phyloP scores from a whole-genome alignment of 2,888 invertebrate species.

The Cerceris ruficornis region DNA sequence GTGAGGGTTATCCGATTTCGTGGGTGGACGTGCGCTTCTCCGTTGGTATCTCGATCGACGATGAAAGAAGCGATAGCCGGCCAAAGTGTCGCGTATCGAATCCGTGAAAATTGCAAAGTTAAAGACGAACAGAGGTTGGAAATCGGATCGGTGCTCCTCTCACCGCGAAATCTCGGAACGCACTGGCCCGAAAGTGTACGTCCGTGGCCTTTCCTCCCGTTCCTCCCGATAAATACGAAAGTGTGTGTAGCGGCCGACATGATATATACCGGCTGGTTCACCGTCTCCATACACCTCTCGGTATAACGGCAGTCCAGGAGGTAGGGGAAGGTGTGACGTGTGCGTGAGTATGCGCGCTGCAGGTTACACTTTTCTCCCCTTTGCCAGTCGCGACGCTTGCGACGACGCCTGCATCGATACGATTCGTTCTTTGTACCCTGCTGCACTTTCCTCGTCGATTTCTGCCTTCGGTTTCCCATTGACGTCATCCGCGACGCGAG shows the following conservation, averaged over 20 bases:
- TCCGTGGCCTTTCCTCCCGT: constrained; percentile 61
- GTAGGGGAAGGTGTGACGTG: constrained; percentile 39
- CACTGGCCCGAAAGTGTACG: constrained; percentile 66
- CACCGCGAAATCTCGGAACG: constrained; percentile 73
- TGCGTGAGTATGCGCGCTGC: constrained; percentile 44
- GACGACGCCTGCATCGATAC: not conserved
- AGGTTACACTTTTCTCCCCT: constrained; percentile 40
- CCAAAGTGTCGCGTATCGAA: no score
- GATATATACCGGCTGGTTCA: constrained; percentile 52
- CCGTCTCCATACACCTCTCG: constrained; percentile 40
- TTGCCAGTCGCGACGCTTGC: not conserved
- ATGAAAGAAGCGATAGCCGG: no score
- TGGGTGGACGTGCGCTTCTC: not conserved
- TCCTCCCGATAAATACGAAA: constrained; percentile 72
- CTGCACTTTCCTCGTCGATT: not conserved
- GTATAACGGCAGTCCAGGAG: constrained; percentile 11
- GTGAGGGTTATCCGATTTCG: not conserved
- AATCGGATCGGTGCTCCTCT: constrained; percentile 51
- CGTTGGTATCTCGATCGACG: not conserved
- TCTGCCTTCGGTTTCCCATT: not conserved
- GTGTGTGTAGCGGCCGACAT: constrained; percentile 60
- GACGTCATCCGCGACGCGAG: no score
- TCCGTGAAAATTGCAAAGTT: no score
- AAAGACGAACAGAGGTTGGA: no score
- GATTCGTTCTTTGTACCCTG: no score